Percentiles rank a stretch among this genome's conserved stretches.
phyloP scores from a whole-genome alignment of 1,140 invertebrate species.

The Temnothorax longispinosus region DNA sequence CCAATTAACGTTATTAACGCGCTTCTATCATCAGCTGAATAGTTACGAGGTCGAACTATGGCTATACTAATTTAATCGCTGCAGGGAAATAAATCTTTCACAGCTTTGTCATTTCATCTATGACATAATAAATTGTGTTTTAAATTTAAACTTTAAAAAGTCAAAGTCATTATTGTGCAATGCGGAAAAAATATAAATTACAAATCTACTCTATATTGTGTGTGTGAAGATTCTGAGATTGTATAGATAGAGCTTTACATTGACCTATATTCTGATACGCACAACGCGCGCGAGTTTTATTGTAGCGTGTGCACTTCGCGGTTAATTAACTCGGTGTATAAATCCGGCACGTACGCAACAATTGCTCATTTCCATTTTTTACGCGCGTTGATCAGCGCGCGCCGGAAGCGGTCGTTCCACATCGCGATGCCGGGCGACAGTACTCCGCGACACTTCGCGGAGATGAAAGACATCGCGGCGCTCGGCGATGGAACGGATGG shows the following conservation, averaged over 20 bases:
- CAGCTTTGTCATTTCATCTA: not conserved
- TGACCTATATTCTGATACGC: not conserved
- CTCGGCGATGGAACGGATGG: not conserved
- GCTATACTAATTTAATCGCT: not conserved
- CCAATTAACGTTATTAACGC: conserved; percentile 71
- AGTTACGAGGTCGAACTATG: conserved; percentile 66
- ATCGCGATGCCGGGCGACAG: not conserved
- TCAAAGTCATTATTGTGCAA: not conserved
- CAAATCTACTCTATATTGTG: not conserved
- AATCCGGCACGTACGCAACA: conserved; percentile 30
- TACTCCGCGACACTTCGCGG: not conserved
- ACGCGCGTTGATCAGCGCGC: conserved; percentile 1
- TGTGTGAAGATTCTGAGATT: not conserved
- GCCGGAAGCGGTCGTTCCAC: conserved; percentile 11
- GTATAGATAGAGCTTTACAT: not conserved
- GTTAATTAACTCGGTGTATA: conserved; percentile 39
- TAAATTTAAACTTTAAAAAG: not conserved
- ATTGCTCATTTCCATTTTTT: conserved; percentile 58
- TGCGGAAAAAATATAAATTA: not conserved
- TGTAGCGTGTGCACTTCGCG: conserved; percentile 11
- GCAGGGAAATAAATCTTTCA: not conserved
- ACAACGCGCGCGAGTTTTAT: not conserved
- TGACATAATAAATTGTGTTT: not conserved
- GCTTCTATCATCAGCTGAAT: conserved; percentile 48
- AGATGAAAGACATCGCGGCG: conserved; percentile 24